phyloP scores from a whole-genome alignment of 2,888 invertebrate species.

The Brachylomia viminalis region DNA sequence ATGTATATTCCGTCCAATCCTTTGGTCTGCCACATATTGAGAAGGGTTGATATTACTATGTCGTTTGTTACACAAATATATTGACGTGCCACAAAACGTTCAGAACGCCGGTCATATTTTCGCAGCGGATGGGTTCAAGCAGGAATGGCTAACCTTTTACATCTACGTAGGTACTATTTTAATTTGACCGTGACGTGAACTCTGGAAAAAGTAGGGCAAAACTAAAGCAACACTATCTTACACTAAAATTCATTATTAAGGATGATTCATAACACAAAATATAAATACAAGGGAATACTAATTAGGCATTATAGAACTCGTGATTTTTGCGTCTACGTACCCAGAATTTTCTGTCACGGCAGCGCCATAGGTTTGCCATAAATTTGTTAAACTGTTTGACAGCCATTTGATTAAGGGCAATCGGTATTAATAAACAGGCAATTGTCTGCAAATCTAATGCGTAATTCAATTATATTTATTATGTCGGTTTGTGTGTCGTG shows the following conservation, averaged over 20 bases:
- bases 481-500: conserved; percentile 29
- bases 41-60: conserved; percentile 64
- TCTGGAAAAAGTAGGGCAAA: not conserved
- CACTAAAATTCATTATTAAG: too few species aligned
- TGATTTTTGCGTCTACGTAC: not conserved
- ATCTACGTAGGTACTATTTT: conserved; percentile 13
- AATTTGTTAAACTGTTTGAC: conserved; percentile 39
- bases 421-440: conserved; percentile 44
- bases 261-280: too few species aligned
- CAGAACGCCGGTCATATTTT: conserved; percentile 60
- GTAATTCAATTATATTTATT: conserved; percentile 42
- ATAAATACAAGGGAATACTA: too few species aligned
- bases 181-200: conserved; percentile 5
- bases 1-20: conserved; percentile 46
- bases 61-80: conserved; percentile 62
- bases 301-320: too few species aligned
- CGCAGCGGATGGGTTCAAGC: conserved; percentile 37
- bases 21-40: conserved; percentile 63
- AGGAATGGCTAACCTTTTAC: conserved; percentile 22
- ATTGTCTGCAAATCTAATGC: conserved; percentile 39
- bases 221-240: not conserved
- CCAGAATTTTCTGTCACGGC: not conserved
- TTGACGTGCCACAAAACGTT: conserved; percentile 54
- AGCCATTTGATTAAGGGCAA: conserved; percentile 52
- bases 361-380: not conserved